Evolutionary conservation across 1,140 invertebrate species (phyloP).

Genomic region (Bombus picipes): DNA sequence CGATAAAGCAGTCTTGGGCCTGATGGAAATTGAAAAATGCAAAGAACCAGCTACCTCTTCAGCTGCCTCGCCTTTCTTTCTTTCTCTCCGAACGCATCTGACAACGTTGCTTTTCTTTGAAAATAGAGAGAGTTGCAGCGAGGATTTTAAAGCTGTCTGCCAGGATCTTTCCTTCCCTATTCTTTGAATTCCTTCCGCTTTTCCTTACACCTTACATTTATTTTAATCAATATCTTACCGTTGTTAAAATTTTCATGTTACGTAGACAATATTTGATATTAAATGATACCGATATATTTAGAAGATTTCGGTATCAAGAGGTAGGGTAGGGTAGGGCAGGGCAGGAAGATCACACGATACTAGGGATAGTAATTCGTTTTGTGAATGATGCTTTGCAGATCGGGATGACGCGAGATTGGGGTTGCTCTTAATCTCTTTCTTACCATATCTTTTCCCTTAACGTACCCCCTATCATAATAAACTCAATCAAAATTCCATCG

Average conservation of each 20-base stretch:
- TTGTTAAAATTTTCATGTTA: background rate
- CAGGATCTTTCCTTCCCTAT: background rate
- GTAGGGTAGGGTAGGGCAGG: background rate
- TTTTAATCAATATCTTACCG: background rate
- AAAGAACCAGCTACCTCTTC: constrained; percentile 43
- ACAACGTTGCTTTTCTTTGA: background rate
- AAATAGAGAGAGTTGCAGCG: background rate
- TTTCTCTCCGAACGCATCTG: background rate
- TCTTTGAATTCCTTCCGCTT: no score
- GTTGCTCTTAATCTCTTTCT: background rate
- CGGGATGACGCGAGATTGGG: background rate
- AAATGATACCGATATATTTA: background rate
- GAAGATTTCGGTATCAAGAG: background rate
- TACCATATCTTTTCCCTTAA: background rate
- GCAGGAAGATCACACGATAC: background rate
- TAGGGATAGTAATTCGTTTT: background rate
- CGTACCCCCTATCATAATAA: background rate
- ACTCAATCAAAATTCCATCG: background rate
- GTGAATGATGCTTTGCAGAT: background rate
- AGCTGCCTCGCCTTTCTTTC: constrained; percentile 5
- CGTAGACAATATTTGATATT: background rate
- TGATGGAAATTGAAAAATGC: constrained; percentile 69
- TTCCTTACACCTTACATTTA: no score
- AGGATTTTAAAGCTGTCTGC: background rate
- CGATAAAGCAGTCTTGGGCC: constrained; percentile 55